Evolutionary conservation across 2,797 vertebrate genomes (phyloP).

Genomic region (Rhinatrema bivittatum): DNA sequence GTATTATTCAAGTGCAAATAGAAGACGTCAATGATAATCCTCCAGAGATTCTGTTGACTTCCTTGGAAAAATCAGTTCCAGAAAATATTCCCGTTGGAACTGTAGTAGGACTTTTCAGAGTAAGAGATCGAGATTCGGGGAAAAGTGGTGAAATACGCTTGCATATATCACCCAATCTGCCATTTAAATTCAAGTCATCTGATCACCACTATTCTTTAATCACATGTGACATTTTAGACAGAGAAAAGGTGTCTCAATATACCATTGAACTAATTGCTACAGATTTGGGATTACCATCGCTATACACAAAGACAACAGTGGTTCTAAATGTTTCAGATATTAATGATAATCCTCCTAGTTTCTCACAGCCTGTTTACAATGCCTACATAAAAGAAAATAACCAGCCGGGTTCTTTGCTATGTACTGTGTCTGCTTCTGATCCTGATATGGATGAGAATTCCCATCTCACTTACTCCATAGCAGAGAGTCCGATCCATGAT

Average conservation of each 20-base stretch:
- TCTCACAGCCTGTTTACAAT: slow-evolving; percentile 78
- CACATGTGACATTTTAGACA: slow-evolving; percentile 70
- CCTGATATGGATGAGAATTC: slow-evolving; percentile 77
- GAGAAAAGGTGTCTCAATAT: slow-evolving; percentile 73
- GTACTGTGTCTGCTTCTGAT: slow-evolving; percentile 74
- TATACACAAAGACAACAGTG: slow-evolving; percentile 68
- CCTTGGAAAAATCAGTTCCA: slow-evolving; percentile 69
- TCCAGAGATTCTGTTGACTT: slow-evolving; percentile 79
- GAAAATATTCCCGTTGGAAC: slow-evolving; percentile 75
- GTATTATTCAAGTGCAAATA: slow-evolving; percentile 80
- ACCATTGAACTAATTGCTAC: slow-evolving; percentile 68
- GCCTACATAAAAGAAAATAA: slow-evolving; percentile 84
- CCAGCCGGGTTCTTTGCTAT: slow-evolving; percentile 70
- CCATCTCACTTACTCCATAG: slow-evolving; percentile 72
- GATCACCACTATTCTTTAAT: slow-evolving; percentile 80
- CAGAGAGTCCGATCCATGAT: slow-evolving; percentile 64
- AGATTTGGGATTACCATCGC: slow-evolving; percentile 74
- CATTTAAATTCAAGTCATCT: slow-evolving; percentile 71
- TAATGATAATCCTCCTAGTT: slow-evolving; percentile 85
- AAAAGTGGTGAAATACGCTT: slow-evolving; percentile 75
- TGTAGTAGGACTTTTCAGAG: slow-evolving; percentile 78
- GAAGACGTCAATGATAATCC: slow-evolving; percentile 83
- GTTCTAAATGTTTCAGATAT: slow-evolving; percentile 82
- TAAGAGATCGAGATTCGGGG: slow-evolving; percentile 77
- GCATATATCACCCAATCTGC: slow-evolving; percentile 61